Percentiles rank a stretch among this genome's conserved stretches.
Conservation (phyloP, 2,888 invertebrate genomes). For the Lochmaea crataegi region DNA sequence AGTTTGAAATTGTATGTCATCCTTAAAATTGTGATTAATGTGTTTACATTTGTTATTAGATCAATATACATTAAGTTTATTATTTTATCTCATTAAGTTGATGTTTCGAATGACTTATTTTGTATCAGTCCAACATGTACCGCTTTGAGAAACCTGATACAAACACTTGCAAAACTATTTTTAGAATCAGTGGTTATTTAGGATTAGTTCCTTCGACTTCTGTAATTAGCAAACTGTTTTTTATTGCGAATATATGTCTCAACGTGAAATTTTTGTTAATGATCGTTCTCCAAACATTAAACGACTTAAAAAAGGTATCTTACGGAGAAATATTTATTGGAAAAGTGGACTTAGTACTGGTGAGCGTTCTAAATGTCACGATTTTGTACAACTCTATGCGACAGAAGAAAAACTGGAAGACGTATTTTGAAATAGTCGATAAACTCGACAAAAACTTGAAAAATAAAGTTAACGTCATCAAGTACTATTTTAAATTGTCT, state of each 20-base stretch:
- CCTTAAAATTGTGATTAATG: too few relatives aligned
- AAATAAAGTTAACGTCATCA: neutral
- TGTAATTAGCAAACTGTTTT: neutral
- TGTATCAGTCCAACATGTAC: neutral
- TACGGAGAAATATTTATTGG: neutral
- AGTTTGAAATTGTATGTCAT: too few relatives aligned
- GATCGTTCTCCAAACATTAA: too few relatives aligned
- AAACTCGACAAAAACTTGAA: neutral
- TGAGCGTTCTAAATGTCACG: neutral
- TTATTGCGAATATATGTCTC: neutral
- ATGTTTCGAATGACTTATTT: neutral
- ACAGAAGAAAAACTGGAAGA: neutral
- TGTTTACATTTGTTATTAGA: neutral
- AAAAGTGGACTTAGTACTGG: neutral
- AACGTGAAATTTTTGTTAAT: neutral
- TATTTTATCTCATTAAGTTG: neutral
- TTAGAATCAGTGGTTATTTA: neutral
- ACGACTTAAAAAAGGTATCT: neutral
- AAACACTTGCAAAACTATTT: neutral
- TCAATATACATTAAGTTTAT: neutral
- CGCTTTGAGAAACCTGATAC: neutral
- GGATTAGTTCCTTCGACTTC: neutral
- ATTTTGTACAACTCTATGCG: neutral
- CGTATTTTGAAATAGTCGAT: neutral
- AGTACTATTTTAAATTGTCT: neutral